Conservation (phyloP, 35 echinoderm and acorn worm species). For the Nesometra sesokonis region DNA sequence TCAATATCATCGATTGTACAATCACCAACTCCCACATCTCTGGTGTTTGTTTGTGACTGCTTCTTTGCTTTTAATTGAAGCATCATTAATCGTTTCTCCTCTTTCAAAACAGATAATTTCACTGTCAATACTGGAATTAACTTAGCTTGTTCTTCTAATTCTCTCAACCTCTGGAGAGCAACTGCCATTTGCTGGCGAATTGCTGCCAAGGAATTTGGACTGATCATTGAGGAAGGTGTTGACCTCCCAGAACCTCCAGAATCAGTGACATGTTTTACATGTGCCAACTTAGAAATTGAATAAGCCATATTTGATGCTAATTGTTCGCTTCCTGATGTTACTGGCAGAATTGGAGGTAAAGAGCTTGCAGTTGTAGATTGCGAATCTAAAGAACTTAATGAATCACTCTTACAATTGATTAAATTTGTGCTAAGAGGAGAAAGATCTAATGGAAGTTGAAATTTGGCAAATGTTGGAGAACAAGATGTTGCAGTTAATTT, state of each 20-base stretch:
- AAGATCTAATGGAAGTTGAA: background rate
- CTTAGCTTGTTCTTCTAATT: slow-evolving; percentile 88
- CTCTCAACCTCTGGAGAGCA: slow-evolving; percentile 57
- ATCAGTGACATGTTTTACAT: background rate
- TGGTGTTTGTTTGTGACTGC: slow-evolving; percentile 17
- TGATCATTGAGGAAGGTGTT: slow-evolving; percentile 64
- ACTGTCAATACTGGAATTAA: slow-evolving; percentile 74
- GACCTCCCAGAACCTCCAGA: slow-evolving; percentile 50
- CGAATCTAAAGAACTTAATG: background rate
- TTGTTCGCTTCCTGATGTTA: background rate
- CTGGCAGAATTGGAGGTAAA: slow-evolving; percentile 41
- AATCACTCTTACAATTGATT: background rate
- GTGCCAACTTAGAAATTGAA: background rate
- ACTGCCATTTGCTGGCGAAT: slow-evolving; percentile 91
- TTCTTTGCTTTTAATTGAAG: slow-evolving; percentile 74
- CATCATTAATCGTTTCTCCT: slow-evolving; percentile 88
- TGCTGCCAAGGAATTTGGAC: slow-evolving; percentile 36
- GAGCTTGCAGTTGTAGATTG: slow-evolving; percentile 33
- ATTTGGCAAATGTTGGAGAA: background rate
- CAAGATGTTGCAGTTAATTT: background rate
- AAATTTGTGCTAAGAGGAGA: slow-evolving; percentile 1
- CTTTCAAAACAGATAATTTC: slow-evolving; percentile 85
- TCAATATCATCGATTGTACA: slow-evolving; percentile 17
- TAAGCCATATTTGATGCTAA: background rate
- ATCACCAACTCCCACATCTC: slow-evolving; percentile 55